Base-by-base conservation (phyloP, 2,888 invertebrate species). In the Acronicta alni region DNA sequence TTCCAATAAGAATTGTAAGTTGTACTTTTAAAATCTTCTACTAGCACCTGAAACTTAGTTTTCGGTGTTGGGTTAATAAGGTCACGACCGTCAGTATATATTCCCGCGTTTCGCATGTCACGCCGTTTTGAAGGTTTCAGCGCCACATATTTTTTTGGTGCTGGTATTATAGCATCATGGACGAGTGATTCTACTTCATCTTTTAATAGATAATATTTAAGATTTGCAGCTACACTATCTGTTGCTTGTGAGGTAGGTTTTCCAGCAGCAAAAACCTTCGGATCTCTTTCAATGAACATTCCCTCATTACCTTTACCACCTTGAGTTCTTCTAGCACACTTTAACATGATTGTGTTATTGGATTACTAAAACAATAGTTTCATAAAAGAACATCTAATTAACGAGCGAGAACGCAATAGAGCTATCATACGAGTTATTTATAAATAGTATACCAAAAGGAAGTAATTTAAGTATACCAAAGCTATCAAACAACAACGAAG, bases 251-350 rank as follows among this genome's bases (percentile, higher is more conserved):
- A 61, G 4, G 72, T 73, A 3, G 75, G 68, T 23, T 74, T 3
- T 0, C 88, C 87, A 1, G 86, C 87, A 2, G 86, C 84, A 44
- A 77, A 80, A 39, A 87, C 67, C 2, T 72, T 66, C 0, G 75
- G 66, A 52, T 75, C 75, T 56, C 86, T 80, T 47, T 87, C 85
- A 23, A 76, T 79, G 64, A 85, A 85, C 77, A 72, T 76, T 4
- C 83, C 83, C 23, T 55, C 39, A 54, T 88, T 87, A 16, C 86
- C 86, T 67, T 85, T 86, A 1, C 86, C 86, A 0, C 85, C 84
- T 18, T 71, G 66, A 17, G 68, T 73, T 48, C 51, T 47, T 39
- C 2, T 17, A 9, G 12, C 17, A 15, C 57, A 56, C 4, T 37
- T 43, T 32, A 45, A 47, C 55, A 67, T 57, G 32, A 10, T 54